phyloP scores from a whole-genome alignment of 2,888 invertebrate genomes.

The Machimus atricapillus region DNA sequence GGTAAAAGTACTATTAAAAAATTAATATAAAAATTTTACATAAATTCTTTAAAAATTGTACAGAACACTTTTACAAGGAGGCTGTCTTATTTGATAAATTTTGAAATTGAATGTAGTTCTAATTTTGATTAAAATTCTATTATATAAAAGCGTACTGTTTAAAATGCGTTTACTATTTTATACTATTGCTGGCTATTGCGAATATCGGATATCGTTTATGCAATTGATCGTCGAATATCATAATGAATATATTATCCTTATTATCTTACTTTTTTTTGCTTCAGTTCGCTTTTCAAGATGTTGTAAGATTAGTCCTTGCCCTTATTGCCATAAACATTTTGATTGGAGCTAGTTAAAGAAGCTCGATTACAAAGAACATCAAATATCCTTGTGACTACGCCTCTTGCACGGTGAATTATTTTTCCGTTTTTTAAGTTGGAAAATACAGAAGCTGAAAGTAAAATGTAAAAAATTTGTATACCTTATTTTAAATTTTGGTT shows the following conservation, averaged over 20 bases:
- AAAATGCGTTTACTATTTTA: background rate
- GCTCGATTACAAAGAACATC: constrained; percentile 2
- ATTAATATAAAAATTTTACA: background rate
- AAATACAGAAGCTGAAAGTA: background rate
- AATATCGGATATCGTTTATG: background rate
- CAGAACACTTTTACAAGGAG: background rate
- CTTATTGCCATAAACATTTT: background rate
- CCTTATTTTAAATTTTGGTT: background rate
- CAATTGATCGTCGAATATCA: background rate
- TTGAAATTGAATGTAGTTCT: background rate
- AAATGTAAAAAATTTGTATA: background rate
- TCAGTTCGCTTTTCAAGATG: background rate
- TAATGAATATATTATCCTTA: background rate
- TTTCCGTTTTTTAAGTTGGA: background rate
- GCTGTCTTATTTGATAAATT: background rate
- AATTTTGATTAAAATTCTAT: background rate
- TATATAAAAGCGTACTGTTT: background rate
- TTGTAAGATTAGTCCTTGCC: background rate
- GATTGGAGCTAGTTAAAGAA: background rate
- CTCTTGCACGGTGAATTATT: constrained; percentile 8
- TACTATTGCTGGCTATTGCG: background rate
- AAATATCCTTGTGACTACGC: background rate
- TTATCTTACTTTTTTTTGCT: background rate
- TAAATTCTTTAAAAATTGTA: background rate
- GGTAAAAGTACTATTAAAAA: background rate